Percentiles rank a stretch among this genome's conserved stretches.
phyloP scores from a whole-genome alignment of 2,888 invertebrate species.

The Sclerodermus sp. region DNA sequence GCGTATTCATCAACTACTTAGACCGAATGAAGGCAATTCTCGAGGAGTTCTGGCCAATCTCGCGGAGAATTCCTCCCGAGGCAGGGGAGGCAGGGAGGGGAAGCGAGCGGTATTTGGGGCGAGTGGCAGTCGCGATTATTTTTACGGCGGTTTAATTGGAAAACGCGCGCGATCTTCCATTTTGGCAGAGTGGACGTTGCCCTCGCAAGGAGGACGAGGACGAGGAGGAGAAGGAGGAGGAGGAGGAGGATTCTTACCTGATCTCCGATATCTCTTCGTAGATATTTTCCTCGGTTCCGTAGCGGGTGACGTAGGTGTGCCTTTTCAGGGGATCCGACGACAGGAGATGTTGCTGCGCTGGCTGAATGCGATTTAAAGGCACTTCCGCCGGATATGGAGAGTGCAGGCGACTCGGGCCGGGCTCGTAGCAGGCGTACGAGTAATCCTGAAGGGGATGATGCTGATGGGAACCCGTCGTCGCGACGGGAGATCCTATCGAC shows the following conservation, averaged over 20 bases:
- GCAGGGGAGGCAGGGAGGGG: no score
- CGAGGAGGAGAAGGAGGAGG: no score
- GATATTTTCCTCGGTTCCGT: constrained; percentile 83
- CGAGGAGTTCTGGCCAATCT: no score
- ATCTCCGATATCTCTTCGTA: constrained; percentile 79
- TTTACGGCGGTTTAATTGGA: no score
- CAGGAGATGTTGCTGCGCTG: constrained; percentile 35
- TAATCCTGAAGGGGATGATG: constrained; percentile 63
- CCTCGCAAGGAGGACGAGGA: no score
- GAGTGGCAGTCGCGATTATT: no score
- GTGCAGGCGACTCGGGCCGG: constrained; percentile 65
- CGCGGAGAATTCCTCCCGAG: no score
- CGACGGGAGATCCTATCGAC: constrained; percentile 21
- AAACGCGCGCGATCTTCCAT: no score
- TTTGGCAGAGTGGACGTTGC: no score
- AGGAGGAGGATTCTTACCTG: no score
- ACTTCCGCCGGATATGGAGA: constrained; percentile 68
- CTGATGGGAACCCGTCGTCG: constrained; percentile 24
- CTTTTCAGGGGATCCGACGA: constrained; percentile 54
- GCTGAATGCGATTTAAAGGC: constrained; percentile 25
- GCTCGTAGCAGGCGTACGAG: constrained; percentile 82
- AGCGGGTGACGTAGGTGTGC: constrained; percentile 76
- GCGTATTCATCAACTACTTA: constrained; percentile 25
- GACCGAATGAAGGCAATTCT: constrained; percentile 19
- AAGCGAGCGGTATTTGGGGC: no score